Base-by-base conservation (phyloP, 2,113 vertebrate genomes). In the Pungitius pungitius region DNA sequence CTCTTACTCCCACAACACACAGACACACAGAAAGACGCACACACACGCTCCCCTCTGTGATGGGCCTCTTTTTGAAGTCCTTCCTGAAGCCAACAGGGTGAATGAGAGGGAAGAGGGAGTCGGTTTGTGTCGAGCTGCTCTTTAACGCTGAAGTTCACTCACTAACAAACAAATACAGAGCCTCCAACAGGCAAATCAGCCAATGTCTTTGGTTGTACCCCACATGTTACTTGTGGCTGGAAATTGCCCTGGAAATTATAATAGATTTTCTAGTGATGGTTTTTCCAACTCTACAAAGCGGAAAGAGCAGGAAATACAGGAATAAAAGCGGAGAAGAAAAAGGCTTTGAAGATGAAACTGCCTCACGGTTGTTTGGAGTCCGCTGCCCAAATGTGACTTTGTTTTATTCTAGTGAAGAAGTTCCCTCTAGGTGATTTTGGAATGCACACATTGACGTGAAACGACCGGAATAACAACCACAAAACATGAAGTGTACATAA, bases 41-140 rank as follows among this genome's bases (percentile, higher is more conserved):
- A 69, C 47, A 72, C 61, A 11, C 33, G 57, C 77, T 77, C 51
- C 57, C 69, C 70, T 71, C 66, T 83, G 71, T 57, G 64, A 61
- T 59, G 3, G 17, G 69, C 63, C 69, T 73, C 69, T 77, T 57
- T 84, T 81, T 84, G 78, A 84, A 81, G 82, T 73, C 45, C 10
- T 24, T 74, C 68, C 59, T 56, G 52, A 64, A 66, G 74, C 69
- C 55, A 17, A 49, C 13, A 22, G 24, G 69, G 42, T 17, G 63
- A 54, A 43, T 39, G 69, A 59, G 39, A 26, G 49, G 40, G 35
- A 22, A 14, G 51, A 40, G 42, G 43, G 40, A 5, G 45, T 33
- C 42, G 54, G 55, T 62, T 56, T 51, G 22, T n/a, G 35, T 45
- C 1, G 24, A 73, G 40, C 43, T 39, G 70, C 77, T 69, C 33